Base-by-base conservation (phyloP, 1,140 invertebrate genomes). In the Penaeus japonicus region DNA sequence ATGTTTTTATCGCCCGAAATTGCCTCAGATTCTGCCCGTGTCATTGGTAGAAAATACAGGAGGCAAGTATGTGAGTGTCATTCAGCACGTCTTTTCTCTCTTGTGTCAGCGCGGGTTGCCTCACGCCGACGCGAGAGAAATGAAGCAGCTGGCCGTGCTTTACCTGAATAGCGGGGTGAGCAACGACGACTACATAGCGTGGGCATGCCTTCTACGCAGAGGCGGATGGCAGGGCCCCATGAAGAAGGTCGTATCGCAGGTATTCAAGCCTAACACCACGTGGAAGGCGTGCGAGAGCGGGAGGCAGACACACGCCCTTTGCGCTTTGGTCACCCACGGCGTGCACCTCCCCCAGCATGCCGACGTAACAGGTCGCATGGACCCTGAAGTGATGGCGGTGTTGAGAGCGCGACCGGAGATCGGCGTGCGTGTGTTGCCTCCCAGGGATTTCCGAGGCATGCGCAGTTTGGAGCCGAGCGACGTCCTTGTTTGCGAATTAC, bases 21-120 rank as follows among this genome's bases (percentile, higher is more conserved):
- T 84, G 35, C 27, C 81, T 12, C 1, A n/a, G 15, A 15, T 65
- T 70, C 47, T 84, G 5, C 59, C 81, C 22, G 22, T 73, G 5
- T 5, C 55, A 47, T 53, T 27, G 18, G n/a, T 81, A 27, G 20
- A 80, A 18, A 70, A 54, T 12, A 62, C 32, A 22, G 35, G 78
- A 1, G 53, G 57, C 32, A 87, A 65, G 35, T 87, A 87, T 30
- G 55, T 79, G n/a, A 80, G 17, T 53, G 35, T 87, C 2, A 80
- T 80, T 32, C 27, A 12, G 30, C 47, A 80, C 65, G 24, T 87
- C 2, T 30, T 55, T 70, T 87, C 70, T 27, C 27, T 53, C 15
- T 79, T 35, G 15, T 15, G 18, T 3, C 47, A 81, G 35, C 30
- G 39, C 1, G 22, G 18, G 53, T 17, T 54, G 35, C 39, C 2